Evolutionary conservation across 2,888 invertebrate species (phyloP).

Genomic region (Caenorhabditis imperialis): DNA sequence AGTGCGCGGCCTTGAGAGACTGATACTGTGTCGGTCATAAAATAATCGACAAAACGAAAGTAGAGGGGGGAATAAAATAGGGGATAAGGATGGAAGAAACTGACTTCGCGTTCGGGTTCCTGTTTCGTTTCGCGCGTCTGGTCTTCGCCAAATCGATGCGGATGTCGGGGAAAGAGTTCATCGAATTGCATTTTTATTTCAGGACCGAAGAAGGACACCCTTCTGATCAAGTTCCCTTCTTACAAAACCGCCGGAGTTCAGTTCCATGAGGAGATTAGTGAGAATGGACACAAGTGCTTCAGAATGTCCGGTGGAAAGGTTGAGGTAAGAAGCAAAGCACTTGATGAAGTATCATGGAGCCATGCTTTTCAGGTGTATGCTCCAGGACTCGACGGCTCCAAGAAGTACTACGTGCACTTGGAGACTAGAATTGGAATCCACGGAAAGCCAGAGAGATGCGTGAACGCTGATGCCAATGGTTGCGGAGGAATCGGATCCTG

Average conservation of each 20-base stretch:
- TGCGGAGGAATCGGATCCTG: slow-evolving; percentile 77
- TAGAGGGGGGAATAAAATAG: slow-evolving; percentile 23
- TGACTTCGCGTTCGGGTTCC: slow-evolving; percentile 21
- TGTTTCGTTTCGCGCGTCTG: slow-evolving; percentile 14
- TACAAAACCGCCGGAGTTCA: slow-evolving; percentile 72
- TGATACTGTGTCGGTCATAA: slow-evolving; percentile 20
- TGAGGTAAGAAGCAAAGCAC: slow-evolving; percentile 60
- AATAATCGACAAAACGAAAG: slow-evolving; percentile 46
- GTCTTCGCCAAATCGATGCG: slow-evolving; percentile 27
- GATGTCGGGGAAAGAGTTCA: slow-evolving; percentile 1
- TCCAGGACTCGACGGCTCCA: slow-evolving; percentile 68
- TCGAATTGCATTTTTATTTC: slow-evolving; percentile 17
- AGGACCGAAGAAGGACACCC: slow-evolving; percentile 70
- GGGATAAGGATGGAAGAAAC: slow-evolving; percentile 26
- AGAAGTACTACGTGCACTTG: slow-evolving; percentile 76
- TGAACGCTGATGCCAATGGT: slow-evolving; percentile 76
- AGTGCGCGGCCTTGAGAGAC: slow-evolving; percentile 42
- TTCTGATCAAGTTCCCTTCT: slow-evolving; percentile 76
- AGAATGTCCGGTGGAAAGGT: slow-evolving; percentile 77
- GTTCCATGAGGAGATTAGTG: slow-evolving; percentile 66
- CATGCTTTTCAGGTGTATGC: slow-evolving; percentile 34
- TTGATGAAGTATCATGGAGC: not conserved
- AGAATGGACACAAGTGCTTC: slow-evolving; percentile 74
- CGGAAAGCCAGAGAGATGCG: slow-evolving; percentile 77
- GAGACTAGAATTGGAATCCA: slow-evolving; percentile 77